phyloP scores from a whole-genome alignment of 2,888 invertebrate species.

The Pristionchus arcanus region DNA sequence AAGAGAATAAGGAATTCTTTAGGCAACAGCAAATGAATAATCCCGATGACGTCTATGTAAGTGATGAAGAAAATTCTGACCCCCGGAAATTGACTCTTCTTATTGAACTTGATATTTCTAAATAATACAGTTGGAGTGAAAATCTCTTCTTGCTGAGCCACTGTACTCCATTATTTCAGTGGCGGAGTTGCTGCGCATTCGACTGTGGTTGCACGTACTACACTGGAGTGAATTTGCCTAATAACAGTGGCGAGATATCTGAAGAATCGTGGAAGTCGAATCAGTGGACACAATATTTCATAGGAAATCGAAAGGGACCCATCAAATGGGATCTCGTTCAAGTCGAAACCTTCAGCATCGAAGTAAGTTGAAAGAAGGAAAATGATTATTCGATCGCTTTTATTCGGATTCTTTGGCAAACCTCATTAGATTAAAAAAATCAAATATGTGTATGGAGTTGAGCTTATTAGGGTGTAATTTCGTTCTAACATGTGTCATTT shows the following conservation, averaged over 20 bases:
- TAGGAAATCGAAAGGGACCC: not conserved
- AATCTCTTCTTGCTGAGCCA: not conserved
- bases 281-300: not conserved
- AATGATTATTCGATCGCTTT: not conserved
- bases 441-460: too few relatives aligned
- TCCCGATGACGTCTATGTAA: not conserved
- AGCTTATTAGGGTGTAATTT: too few relatives aligned
- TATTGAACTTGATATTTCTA: too few relatives aligned
- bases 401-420: too few relatives aligned
- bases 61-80: not conserved
- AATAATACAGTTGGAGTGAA: too few relatives aligned
- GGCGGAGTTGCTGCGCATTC: not conserved
- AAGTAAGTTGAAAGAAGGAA: not conserved
- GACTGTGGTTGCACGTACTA: conserved; percentile 3
- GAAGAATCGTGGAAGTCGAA: not conserved
- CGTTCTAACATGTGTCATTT: not conserved
- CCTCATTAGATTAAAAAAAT: too few relatives aligned
- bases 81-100: too few relatives aligned
- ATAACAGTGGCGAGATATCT: not conserved
- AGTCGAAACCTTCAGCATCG: not conserved
- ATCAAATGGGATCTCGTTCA: not conserved
- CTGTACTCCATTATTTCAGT: not conserved
- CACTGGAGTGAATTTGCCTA: conserved; percentile 4
- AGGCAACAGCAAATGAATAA: not conserved
- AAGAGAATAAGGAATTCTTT: not conserved